Conservation (phyloP, 2,888 invertebrate species). For the Carpatolechia fugitivella region DNA sequence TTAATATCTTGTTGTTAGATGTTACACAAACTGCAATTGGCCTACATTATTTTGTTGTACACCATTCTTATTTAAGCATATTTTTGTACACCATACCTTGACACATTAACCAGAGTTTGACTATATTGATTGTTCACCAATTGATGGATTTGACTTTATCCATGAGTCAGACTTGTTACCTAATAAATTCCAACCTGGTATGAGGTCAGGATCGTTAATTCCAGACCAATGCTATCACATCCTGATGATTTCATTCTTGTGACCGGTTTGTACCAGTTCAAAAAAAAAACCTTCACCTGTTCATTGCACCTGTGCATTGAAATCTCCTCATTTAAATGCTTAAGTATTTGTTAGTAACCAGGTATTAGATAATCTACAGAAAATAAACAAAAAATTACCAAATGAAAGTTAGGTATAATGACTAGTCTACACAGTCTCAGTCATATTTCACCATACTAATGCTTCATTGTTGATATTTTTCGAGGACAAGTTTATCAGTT, state of each 20-base stretch:
- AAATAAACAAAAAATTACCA: too few relatives aligned
- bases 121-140: conserved; percentile 24
- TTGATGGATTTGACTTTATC: conserved; percentile 39
- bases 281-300: neutral
- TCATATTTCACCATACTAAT: neutral
- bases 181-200: conserved; percentile 33
- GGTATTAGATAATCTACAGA: too few relatives aligned
- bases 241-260: neutral
- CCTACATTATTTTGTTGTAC: conserved; percentile 20
- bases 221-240: conserved; percentile 21
- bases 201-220: conserved; percentile 37
- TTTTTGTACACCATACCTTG: neutral
- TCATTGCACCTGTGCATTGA: too few relatives aligned
- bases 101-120: conserved; percentile 29
- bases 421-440: too few relatives aligned
- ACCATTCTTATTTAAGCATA: neutral
- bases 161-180: conserved; percentile 34
- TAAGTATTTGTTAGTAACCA: too few relatives aligned
- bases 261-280: neutral
- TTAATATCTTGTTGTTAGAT: neutral
- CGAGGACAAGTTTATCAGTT: conserved; percentile 11
- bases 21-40: conserved; percentile 66
- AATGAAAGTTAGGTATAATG: too few relatives aligned
- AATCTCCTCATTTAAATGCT: too few relatives aligned
- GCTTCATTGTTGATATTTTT: conserved; percentile 8